Conservation (phyloP, 2,113 vertebrate genomes). For the Toxotes jaculatrix region DNA sequence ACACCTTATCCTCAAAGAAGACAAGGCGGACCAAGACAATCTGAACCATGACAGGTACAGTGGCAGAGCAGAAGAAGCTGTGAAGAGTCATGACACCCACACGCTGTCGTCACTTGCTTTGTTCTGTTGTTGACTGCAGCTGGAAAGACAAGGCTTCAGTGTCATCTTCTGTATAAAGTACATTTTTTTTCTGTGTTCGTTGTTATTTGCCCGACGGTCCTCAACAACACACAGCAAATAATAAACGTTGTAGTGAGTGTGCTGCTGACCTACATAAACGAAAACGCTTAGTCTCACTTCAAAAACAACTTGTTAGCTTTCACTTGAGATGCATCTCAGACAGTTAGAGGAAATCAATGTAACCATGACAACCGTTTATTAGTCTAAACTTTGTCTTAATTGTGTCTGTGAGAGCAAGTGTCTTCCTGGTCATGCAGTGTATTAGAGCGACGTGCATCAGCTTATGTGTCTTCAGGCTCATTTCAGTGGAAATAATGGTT, state of each 20-base stretch:
- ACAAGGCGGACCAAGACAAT: not conserved
- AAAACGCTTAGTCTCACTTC: too few relatives aligned
- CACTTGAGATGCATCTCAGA: too few relatives aligned
- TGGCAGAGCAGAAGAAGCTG: not conserved
- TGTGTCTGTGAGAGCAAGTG: not conserved
- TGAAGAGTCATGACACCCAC: not conserved
- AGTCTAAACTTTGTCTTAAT: not conserved
- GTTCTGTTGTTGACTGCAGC: too few relatives aligned
- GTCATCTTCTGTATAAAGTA: not conserved
- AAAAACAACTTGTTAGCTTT: not conserved
- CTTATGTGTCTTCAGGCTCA: not conserved
- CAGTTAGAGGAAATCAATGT: not conserved
- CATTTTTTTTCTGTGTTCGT: too few relatives aligned
- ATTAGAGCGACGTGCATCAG: not conserved
- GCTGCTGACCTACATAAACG: too few relatives aligned
- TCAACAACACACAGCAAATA: too few relatives aligned
- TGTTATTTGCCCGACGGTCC: too few relatives aligned
- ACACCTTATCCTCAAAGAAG: not conserved
- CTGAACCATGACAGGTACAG: not conserved
- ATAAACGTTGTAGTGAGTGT: too few relatives aligned
- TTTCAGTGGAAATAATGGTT: too few relatives aligned
- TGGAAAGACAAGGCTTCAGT: not conserved
- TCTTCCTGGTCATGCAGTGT: not conserved
- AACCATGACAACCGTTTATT: not conserved
- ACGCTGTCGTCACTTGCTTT: not conserved